Evolutionary conservation across 2,888 invertebrate genomes (phyloP), one percentile per base, ranked within the genome.

Genomic region (Campopleginae sp.): DNA sequence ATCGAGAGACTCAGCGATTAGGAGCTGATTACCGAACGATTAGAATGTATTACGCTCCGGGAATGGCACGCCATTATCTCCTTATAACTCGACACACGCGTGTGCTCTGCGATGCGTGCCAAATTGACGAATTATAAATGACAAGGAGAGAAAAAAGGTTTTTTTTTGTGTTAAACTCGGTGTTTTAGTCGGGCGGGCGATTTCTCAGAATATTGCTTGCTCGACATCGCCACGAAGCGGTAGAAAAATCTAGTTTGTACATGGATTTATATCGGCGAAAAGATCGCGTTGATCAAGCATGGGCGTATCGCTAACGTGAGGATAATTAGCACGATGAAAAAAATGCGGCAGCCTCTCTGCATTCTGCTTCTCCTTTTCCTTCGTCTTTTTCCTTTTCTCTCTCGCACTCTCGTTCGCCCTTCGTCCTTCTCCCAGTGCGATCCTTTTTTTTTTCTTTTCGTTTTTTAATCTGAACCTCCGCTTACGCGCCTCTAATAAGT

Each of bases 231-330:
- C 71, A 38, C 42, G 84, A 46, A 42, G 66, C 76, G 44, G 23
- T 76, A 85, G 76, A 85, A 85, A 82, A 84, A 38, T 68, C 17
- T 23, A 44, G n/a, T 51, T 33, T 54, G 17, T 65, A 23, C 23
- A 38, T 38, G 17, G 42, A 27, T 51, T 17, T 66, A 23, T 61
- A 54, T 61, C 23, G 10, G 12, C 12, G 38, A 10, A 48, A 71
- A 48, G 27, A 51, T n/a, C 27, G 46, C 33, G 58, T 72, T 77
- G 79, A 85, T 85, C 82, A 80, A 54, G 85, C 68, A 80, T 80
- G 85, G 85, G 82, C 85, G 85, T 80, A 82, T 85, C 85, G 82
- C 80, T 85, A 85, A 85, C 82, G 80, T 74, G 85, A 17, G 80
- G 82, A 79, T 85, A 82, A 85, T 85, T 85, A 85, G 82, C 80